A percentile compares a stretch with the other conserved stretches of the same genome.
These are phyloP conservation scores for Myotis vivesi DNA, from an alignment of 2,797 vertebrate genomes.

Conservation along the genomic window DNA sequence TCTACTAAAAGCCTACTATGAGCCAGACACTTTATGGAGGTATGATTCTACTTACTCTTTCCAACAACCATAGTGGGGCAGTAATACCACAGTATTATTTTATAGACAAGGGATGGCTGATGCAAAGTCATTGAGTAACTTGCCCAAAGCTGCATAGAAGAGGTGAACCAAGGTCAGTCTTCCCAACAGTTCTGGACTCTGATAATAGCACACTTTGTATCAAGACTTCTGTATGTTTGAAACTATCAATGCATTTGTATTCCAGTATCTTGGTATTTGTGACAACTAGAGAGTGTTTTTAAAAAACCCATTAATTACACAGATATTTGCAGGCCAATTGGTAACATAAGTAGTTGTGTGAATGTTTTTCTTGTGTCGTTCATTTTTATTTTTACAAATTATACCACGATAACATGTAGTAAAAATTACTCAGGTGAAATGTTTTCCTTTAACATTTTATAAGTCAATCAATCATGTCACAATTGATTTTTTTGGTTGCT, in stretches of 20 bases:
- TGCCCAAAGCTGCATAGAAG: not conserved
- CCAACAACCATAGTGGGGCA: not conserved
- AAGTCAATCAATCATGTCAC: constrained; percentile 15
- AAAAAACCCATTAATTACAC: not conserved
- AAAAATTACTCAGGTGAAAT: not conserved
- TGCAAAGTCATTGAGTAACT: not conserved
- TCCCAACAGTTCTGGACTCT: not conserved
- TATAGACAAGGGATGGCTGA: not conserved
- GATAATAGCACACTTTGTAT: not conserved
- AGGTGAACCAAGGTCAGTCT: not conserved
- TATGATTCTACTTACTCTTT: not conserved
- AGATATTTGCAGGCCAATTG: not conserved
- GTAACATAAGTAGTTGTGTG: not conserved
- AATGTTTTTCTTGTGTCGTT: not conserved
- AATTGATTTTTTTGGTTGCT: not conserved
- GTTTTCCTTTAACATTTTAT: constrained; percentile 20
- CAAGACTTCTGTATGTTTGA: not conserved
- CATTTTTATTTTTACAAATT: constrained; percentile 70
- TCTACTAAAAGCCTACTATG: not conserved
- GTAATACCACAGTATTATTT: not conserved
- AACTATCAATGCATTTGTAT: not conserved
- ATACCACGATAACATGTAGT: not conserved
- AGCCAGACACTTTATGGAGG: not conserved
- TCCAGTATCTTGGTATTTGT: not conserved
- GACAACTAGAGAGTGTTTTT: not conserved